Evolutionary conservation across 2,797 vertebrate species (phyloP), one percentile per base, ranked within the genome.

Genomic region (Peromyscus aztecus): DNA sequence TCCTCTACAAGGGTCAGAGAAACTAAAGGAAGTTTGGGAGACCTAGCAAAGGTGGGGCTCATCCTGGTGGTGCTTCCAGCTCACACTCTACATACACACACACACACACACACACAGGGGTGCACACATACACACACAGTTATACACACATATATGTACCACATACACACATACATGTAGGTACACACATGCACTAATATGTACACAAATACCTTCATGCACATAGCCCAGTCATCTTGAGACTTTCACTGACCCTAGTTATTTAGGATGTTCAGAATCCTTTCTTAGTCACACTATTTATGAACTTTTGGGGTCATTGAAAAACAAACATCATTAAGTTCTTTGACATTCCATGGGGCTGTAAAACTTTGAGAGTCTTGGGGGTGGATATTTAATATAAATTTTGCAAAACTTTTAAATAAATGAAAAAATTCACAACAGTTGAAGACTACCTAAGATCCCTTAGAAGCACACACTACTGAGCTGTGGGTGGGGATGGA

Each of bases 301-400:
- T 73, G 84, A 97, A 63, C 98, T 97, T 98, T 98, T 97, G 92
- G 31, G 90, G 91, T 97, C 76, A 95, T 95, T 98, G 96, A 96
- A 98, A 98, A 97, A 95, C 97, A 98, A 98, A 97, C 89, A 97
- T 89, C 57, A 97, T 89, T 61, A 97, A 97, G 90, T 80, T 97
- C 91, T 97, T 97, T 94, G 94, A 98, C 98, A 98, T 97, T 97
- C 94, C 95, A 95, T 21, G 43, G 31, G 61, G 57, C 17, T 49
- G 65, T 97, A 97, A 97, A 96, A 96, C 97, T 97, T 92, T 97
- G 96, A 97, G 91, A 97, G 89, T 94, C 90, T 77, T 17, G 88
- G 75, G 77, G 75, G 46, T 81, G 91, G 17, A 57, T 95, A 40
- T 91, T 97, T 90, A 96, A 92, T 94, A 93, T 76, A 94, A 90